phyloP scores from a whole-genome alignment of 1,140 invertebrate genomes.

The Hylaeus anthracinus region DNA sequence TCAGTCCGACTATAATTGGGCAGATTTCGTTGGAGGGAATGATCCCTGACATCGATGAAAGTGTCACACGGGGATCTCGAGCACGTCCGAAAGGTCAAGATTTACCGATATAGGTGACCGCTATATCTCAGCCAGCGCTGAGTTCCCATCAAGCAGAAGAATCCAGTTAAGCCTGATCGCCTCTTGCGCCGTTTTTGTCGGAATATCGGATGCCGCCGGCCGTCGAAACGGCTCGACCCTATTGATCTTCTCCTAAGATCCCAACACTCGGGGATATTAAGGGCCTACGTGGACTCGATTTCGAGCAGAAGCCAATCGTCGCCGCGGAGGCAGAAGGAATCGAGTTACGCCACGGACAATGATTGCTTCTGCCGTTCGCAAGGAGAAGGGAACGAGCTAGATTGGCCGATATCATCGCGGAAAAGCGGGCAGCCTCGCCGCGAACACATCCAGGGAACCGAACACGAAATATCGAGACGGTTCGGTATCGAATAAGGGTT shows the following conservation, averaged over 20 bases:
- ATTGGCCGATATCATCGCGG: neutral
- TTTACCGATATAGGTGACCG: neutral
- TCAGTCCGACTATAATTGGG: too few species aligned
- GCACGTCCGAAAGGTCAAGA: neutral
- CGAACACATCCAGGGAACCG: slow-evolving; percentile 9
- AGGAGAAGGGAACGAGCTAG: neutral
- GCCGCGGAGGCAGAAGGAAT: slow-evolving; percentile 39
- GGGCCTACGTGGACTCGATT: slow-evolving; percentile 38
- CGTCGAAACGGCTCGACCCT: neutral
- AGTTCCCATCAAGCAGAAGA: neutral
- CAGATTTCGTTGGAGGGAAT: neutral
- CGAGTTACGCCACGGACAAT: slow-evolving; percentile 56
- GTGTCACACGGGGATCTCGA: neutral
- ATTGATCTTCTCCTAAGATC: slow-evolving; percentile 41
- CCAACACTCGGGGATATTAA: slow-evolving; percentile 45
- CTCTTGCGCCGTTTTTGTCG: neutral
- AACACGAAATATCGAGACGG: neutral
- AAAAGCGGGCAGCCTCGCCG: neutral
- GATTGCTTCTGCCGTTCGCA: slow-evolving; percentile 19
- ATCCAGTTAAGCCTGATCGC: slow-evolving; percentile 1
- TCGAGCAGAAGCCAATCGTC: slow-evolving; percentile 45
- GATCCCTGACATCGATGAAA: neutral
- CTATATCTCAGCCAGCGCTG: neutral
- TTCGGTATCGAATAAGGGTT: neutral
- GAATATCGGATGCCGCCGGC: neutral